Evolutionary conservation across 1,140 invertebrate genomes (phyloP), one percentile per base, ranked within the genome.

Genomic region (Teleopsis dalmanni): DNA sequence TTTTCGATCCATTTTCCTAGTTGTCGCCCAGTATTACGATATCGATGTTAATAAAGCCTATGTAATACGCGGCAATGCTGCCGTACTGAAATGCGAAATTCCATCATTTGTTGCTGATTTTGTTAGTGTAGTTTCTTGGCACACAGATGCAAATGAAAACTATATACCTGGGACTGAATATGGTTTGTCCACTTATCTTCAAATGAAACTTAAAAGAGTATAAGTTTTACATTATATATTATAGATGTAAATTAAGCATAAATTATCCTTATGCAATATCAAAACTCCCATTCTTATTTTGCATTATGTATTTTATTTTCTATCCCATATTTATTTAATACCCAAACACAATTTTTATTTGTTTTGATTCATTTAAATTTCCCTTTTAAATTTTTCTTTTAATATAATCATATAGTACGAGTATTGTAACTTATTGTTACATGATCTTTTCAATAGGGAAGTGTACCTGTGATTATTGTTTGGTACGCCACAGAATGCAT

Each of bases 11-110:
- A 23, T 14, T n/a, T 22, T n/a, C 29, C 25, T 42, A 94, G 91
- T 91, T 68, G 88, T 93, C 54, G 81, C 87, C 55, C 89, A 93
- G 72, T 80, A 83, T 63, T 93, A 91, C 74, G 85, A 91, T 58
- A 88, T 87, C 16, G 88, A 93, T 73, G 89, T 91, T 57, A 88
- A 89, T 75, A 92, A 94, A 72, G 91, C 92, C 55, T 95, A 92
- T 74, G 90, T 91, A 5, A 94, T 94, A 59, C 81, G 85, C 66
- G 91, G 91, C 42, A 94, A 95, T 72, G 85, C 89, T 35, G 91
- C 91, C n/a, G 83, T 95, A 55, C 76, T 97, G 38, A 92, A 91
- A 70, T 96, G 92, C 75, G 83, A 87, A 65, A 90, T 95, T 57
- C 92, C 92, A 18, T 88, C 85, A 16, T 95, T 92, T 72, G 89